A percentile compares a stretch with the other conserved stretches of the same genome.
phyloP scores from a whole-genome alignment of 64 coral and sea anemone species.

The Montipora sp. region DNA sequence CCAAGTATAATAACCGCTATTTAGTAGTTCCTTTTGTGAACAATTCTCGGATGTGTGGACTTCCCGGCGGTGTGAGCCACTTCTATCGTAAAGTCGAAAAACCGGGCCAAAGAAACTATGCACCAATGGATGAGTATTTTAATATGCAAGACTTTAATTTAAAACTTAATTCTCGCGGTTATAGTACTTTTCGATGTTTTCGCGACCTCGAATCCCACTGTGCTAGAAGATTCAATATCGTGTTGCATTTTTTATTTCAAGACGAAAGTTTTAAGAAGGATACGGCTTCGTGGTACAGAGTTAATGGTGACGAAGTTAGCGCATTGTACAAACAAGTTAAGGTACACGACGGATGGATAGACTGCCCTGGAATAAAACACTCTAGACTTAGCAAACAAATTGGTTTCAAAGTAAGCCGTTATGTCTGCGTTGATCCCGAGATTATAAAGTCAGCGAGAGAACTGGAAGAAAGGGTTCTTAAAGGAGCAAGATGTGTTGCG shows the following conservation, averaged over 20 bases:
- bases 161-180: conserved; percentile 73
- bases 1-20: conserved; percentile 69
- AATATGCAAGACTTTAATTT: conserved; percentile 72
- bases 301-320: conserved; percentile 57
- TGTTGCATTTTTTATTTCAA: conserved; percentile 93
- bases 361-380: conserved; percentile 82
- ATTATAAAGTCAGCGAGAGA: conserved; percentile 74
- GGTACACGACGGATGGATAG: conserved; percentile 79
- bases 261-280: conserved; percentile 60
- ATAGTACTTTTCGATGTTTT: conserved; percentile 75
- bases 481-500: conserved; percentile 80
- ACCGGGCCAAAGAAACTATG: conserved; percentile 41
- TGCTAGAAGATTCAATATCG: conserved; percentile 79
- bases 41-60: conserved; percentile 96
- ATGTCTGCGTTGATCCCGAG: conserved; percentile 97
- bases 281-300: conserved; percentile 82
- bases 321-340: conserved; percentile 70
- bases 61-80: conserved; percentile 85
- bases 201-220: conserved; percentile 85
- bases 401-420: conserved; percentile 90
- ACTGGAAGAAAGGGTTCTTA: conserved; percentile 82
- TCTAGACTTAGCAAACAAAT: conserved; percentile 89
- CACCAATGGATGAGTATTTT: conserved; percentile 78
- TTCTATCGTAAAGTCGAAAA: conserved; percentile 56
- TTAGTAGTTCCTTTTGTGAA: conserved; percentile 95